Base-by-base conservation (phyloP, 2,888 invertebrate species). In the Hipparchia semele region DNA sequence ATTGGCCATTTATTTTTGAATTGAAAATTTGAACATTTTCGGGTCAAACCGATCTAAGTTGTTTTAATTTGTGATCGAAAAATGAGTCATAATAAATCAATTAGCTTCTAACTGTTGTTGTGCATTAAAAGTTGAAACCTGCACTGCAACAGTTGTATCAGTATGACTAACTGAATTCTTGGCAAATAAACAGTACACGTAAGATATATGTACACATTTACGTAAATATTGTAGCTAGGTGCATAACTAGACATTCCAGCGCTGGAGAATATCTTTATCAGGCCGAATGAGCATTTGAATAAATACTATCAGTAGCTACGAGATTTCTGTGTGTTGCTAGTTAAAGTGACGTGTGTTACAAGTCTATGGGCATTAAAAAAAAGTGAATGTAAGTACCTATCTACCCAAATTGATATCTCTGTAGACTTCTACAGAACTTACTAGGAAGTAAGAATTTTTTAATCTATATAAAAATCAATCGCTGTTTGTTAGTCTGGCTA, bases 181-280 rank as follows among this genome's bases (percentile, higher is more conserved):
- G 75, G 75, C 75, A 75, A 68, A 75, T 70, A 73, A 70, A 75
- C 73, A 70, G 64, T 64, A 53, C 64, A 64, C 68, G 70, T 65
- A 68, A 70, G 73, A 72, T 70, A 54, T 68, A 66, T 72, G 54
- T 69, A 70, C 70, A 54, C 68, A 66, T 72, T 60, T 69, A 70
- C 70, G 73, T 73, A 68, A 73, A 75, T 70, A 66, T 65, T 56
- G 13, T 59, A 68, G 59, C 51, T 59, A 33, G 23, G 58, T 58
- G 23, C 33, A 9, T 33, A 23, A 3, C 56, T 59, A 64, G 56
- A 69, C 62, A 72, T 74, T 72, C 67, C 68, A 61, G 33, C 39
- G 53, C 66, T 60, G 23, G 72, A 68, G 64, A 68, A 51, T 70
- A 68, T 68, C 74, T 72, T 60, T 72, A 72, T 64, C 60, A 71